Conservation (phyloP, 2,113 vertebrate genomes). For the Alosa alosa region DNA sequence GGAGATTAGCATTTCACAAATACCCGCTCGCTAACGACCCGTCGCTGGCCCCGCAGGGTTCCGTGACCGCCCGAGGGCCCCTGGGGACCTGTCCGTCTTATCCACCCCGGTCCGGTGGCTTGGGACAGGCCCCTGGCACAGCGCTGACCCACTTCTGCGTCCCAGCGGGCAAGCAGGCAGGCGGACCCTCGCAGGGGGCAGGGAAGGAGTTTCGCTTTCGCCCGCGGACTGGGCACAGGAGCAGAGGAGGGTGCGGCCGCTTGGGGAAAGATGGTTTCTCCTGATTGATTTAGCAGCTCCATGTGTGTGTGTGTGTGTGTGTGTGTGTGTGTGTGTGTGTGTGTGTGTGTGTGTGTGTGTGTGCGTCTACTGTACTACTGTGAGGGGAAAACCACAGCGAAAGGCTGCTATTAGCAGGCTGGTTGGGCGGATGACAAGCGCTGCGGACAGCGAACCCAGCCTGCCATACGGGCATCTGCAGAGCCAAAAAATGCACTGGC, state of each 20-base stretch:
- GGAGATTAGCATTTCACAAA: slow-evolving; percentile 67
- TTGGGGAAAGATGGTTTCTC: slow-evolving; percentile 29
- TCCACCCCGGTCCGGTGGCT: slow-evolving; percentile 32
- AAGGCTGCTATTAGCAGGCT: slow-evolving; percentile 5
- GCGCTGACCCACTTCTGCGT: slow-evolving; percentile 52
- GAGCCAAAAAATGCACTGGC: slow-evolving; percentile 20
- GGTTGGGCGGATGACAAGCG: slow-evolving; percentile 14
- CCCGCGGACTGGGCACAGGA: slow-evolving; percentile 10
- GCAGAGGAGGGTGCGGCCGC: slow-evolving; percentile 29
- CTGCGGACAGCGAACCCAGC: neutral
- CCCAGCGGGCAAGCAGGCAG: slow-evolving; percentile 30
- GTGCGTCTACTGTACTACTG: neutral
- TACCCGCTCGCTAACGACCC: slow-evolving; percentile 52
- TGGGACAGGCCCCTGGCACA: slow-evolving; percentile 37
- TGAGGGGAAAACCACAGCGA: neutral
- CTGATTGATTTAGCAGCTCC: slow-evolving; percentile 36
- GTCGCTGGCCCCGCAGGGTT: slow-evolving; percentile 21
- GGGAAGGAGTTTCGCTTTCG: neutral
- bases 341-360: slow-evolving; percentile 6
- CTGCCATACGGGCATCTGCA: neutral
- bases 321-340: slow-evolving; percentile 1
- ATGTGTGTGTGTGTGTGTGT: neutral
- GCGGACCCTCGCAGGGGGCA: slow-evolving; percentile 23
- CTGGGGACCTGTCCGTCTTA: slow-evolving; percentile 38
- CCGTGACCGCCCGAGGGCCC: slow-evolving; percentile 33